A percentile compares a stretch with the other conserved stretches of the same genome.
Conservation (phyloP, 1,140 invertebrate species). For the Drosophila suzukii region DNA sequence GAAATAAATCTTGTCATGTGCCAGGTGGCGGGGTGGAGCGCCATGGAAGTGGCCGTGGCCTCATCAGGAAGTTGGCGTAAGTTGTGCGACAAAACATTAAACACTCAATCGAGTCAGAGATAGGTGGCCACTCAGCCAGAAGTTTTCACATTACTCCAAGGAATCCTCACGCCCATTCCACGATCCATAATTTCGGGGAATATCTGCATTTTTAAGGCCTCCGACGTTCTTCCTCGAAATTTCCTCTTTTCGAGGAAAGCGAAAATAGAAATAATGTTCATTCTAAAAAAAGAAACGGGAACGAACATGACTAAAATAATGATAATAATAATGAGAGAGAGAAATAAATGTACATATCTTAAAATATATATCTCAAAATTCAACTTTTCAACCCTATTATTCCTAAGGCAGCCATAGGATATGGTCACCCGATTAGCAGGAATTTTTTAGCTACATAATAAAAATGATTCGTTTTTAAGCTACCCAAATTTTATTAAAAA, state of each 20-base stretch:
- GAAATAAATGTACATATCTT: no score
- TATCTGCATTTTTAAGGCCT: neutral
- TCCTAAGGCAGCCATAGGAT: no score
- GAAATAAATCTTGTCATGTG: constrained; percentile 54
- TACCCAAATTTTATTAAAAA: no score
- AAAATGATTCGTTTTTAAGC: no score
- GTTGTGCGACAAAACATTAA: constrained; percentile 74
- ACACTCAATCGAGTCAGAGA: constrained; percentile 45
- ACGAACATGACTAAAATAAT: no score
- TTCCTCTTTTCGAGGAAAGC: neutral
- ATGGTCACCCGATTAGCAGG: no score
- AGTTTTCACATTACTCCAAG: constrained; percentile 27
- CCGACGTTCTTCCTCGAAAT: neutral
- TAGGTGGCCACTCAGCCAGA: constrained; percentile 46
- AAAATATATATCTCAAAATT: no score
- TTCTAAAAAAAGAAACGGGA: no score
- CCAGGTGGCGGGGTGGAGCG: constrained; percentile 2
- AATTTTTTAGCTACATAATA: no score
- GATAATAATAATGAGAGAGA: no score
- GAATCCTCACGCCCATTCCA: neutral
- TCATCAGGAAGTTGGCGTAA: constrained; percentile 60
- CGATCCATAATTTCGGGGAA: neutral
- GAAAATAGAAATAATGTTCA: neutral
- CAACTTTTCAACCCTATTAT: no score
- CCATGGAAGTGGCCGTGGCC: constrained; percentile 12